Conservation (phyloP, 2,113 vertebrate species). For the Geococcyx californianus region DNA sequence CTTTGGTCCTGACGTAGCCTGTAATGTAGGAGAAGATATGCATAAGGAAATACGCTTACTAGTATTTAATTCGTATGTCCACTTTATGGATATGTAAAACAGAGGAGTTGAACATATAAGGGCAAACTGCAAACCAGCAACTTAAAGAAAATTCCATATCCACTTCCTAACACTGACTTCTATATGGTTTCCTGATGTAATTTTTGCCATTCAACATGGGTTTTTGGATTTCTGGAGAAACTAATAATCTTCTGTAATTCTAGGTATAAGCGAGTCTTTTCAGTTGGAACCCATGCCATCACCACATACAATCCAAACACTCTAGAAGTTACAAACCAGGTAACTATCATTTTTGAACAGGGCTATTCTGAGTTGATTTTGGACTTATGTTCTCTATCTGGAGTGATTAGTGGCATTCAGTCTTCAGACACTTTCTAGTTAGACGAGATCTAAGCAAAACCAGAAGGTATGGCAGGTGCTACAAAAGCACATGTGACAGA, state of each 20-base stretch:
- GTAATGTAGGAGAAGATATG: background rate
- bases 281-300: constrained; percentile 93
- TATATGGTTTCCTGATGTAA: background rate
- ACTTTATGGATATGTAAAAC: background rate
- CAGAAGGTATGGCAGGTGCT: background rate
- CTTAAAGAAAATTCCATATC: background rate
- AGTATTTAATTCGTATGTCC: background rate
- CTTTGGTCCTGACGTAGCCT: background rate
- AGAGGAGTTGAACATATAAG: background rate
- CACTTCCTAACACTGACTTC: background rate
- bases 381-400: fast-evolving
- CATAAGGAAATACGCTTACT: background rate
- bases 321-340: constrained; percentile 99
- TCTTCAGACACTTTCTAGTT: background rate
- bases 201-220: background rate
- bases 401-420: background rate
- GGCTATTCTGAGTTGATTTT: background rate
- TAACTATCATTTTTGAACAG: constrained; percentile 51
- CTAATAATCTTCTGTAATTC: constrained; percentile 2
- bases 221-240: background rate
- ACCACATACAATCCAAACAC: constrained; percentile 98
- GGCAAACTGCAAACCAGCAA: background rate
- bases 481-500: background rate
- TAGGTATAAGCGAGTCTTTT: constrained; percentile 98
- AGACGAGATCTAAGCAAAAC: background rate